Conservation (phyloP, 2,888 invertebrate genomes). For the Agelastica alni region DNA sequence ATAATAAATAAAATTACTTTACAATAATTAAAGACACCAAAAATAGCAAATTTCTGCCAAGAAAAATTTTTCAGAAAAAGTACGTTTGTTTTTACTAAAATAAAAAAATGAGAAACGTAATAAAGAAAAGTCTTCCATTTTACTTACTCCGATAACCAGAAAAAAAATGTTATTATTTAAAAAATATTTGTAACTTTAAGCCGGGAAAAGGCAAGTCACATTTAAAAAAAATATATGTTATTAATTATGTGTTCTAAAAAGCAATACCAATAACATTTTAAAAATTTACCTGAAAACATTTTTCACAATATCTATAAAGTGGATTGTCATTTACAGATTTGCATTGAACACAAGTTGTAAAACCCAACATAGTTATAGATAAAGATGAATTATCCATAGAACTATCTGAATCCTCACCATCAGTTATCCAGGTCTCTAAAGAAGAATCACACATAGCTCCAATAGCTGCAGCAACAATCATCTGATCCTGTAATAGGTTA, state of each 20-base stretch:
- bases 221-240: background rate
- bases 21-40: too few species aligned
- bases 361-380: constrained; percentile 56
- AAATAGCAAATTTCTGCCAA: too few species aligned
- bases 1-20: too few species aligned
- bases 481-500: constrained; percentile 37
- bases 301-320: constrained; percentile 69
- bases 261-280: constrained; percentile 23
- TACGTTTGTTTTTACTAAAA: too few species aligned
- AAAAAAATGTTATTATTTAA: too few species aligned
- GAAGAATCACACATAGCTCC: constrained; percentile 51
- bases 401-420: constrained; percentile 52
- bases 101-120: too few species aligned
- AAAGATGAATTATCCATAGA: constrained; percentile 44
- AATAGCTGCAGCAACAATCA: constrained; percentile 47
- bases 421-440: constrained; percentile 51
- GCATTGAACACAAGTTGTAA: constrained; percentile 70
- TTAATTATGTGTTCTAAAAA: background rate
- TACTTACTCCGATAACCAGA: too few species aligned
- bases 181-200: too few species aligned
- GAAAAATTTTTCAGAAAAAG: too few species aligned
- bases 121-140: too few species aligned
- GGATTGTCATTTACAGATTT: constrained; percentile 65
- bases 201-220: too few species aligned
- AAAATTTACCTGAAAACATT: constrained; percentile 69